phyloP scores from a whole-genome alignment of 2,797 vertebrate genomes.

The Alectoris magna region DNA sequence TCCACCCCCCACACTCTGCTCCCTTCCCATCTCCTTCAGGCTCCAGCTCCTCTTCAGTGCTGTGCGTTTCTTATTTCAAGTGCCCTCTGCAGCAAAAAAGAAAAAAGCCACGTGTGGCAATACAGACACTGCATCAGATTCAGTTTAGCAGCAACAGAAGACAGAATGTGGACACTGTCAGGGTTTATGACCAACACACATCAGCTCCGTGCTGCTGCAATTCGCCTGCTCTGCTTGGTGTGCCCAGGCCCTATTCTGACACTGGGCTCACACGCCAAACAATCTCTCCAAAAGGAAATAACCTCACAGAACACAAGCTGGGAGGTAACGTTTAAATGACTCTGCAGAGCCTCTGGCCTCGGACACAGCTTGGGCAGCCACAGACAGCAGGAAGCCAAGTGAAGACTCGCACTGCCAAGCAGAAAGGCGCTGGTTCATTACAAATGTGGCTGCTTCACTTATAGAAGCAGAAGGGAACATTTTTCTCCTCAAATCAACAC shows the following conservation, averaged over 20 bases:
- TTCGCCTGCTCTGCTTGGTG: not conserved
- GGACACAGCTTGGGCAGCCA: not conserved
- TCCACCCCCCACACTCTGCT: not conserved
- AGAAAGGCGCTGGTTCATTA: not conserved
- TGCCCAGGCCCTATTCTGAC: not conserved
- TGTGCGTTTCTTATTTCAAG: not conserved
- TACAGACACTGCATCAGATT: not conserved
- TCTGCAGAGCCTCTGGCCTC: not conserved
- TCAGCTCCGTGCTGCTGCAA: not conserved
- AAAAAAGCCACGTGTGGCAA: not conserved
- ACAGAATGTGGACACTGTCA: not conserved
- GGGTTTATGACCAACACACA: not conserved
- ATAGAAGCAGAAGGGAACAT: not conserved
- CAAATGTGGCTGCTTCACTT: not conserved
- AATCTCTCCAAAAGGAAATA: not conserved
- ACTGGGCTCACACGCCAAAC: not conserved
- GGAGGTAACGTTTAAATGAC: not conserved
- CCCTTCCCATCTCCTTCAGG: not conserved
- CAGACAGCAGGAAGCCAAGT: not conserved
- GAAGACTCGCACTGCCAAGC: not conserved
- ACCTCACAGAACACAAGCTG: not conserved
- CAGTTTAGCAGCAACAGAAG: not conserved
- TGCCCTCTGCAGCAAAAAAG: not conserved
- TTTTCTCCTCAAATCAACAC: not conserved
- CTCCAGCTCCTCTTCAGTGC: not conserved